These are phyloP conservation scores for Tiliacea citrago DNA, from an alignment of 2,888 invertebrate genomes.

Conservation along the genomic window DNA sequence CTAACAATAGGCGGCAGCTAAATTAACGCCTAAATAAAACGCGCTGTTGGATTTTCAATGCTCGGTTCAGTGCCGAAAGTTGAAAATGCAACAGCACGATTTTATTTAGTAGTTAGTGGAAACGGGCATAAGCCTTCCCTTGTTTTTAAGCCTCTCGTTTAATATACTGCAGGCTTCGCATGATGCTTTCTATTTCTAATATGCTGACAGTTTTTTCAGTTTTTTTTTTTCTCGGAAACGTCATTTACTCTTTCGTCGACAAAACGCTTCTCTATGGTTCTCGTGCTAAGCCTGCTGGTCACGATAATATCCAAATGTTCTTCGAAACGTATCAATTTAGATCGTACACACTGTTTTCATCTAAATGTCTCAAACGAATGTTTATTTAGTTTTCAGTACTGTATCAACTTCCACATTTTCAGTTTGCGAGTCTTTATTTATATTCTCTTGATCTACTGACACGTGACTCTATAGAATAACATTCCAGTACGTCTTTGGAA, in stretches of 20 bases:
- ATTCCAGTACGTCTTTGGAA: constrained; percentile 3
- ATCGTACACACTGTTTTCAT: background rate
- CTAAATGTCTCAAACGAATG: background rate
- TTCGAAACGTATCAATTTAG: background rate
- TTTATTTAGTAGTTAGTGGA: background rate
- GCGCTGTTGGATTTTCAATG: background rate
- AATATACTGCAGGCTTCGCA: background rate
- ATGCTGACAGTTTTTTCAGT: no score
- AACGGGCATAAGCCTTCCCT: background rate
- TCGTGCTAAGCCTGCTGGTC: background rate
- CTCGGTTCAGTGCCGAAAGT: background rate
- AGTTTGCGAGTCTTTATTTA: constrained; percentile 22
- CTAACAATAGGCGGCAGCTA: background rate
- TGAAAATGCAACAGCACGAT: background rate
- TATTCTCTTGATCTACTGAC: constrained; percentile 5
- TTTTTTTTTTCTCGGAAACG: no score
- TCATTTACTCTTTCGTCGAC: no score
- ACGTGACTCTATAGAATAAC: constrained; percentile 17
- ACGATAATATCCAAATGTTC: constrained; percentile 3
- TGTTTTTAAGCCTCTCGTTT: constrained; percentile 10
- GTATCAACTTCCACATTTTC: constrained; percentile 21
- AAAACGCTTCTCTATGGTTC: no score
- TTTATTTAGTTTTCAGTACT: constrained; percentile 12
- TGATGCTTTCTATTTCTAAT: no score
- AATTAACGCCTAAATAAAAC: background rate